Evolutionary conservation across 2,797 vertebrate genomes (phyloP), one percentile per base, ranked within the genome.

Genomic region (Tauraco hartlaubi): DNA sequence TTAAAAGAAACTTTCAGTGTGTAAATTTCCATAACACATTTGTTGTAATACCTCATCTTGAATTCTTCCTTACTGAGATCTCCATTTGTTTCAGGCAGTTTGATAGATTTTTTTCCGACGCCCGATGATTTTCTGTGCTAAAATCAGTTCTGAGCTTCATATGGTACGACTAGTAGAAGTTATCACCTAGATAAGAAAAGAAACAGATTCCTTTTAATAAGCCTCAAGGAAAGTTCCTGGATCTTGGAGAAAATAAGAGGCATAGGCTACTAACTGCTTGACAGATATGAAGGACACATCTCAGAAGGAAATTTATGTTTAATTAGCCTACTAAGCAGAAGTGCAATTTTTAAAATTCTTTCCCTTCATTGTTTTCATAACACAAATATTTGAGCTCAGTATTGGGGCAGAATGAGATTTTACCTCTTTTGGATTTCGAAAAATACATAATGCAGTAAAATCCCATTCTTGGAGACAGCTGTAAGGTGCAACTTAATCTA

Each of bases 361-460:
- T 54, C 10, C 33, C 31, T 72, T 84, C 18, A 9, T 3, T 81
- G 48, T 92, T 93, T 94, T 81, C 55, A 61, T 9, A 4, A 67
- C 29, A 79, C 74, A 91, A 94, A 90, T 92, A 92, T 90, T 91
- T 94, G 72, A 88, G 49, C 56, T 91, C 61, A 31, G 11, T 88
- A 54, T 51, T 74, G 77, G 29, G 61, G 23, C 73, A 92, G 66
- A 88, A 88, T 64, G 73, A 92, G 63, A 76, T 79, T 89, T 75
- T 43, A 49, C 69, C 37, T 82, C n/a, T 87, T 81, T 49, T 11
- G 29, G 29, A 71, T 48, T 82, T 75, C 51, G 67, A 59, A 52
- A 81, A 88, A 81, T 69, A 51, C 22, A 20, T 66, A 92, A 59
- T 52, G 35, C 59, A 73, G 48, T 69, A 63, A 86, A 95, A 94